Percentiles rank a stretch among this genome's conserved stretches.
Evolutionary conservation across 2,888 invertebrate genomes (phyloP).

Genomic region (Chirona hameri): DNA sequence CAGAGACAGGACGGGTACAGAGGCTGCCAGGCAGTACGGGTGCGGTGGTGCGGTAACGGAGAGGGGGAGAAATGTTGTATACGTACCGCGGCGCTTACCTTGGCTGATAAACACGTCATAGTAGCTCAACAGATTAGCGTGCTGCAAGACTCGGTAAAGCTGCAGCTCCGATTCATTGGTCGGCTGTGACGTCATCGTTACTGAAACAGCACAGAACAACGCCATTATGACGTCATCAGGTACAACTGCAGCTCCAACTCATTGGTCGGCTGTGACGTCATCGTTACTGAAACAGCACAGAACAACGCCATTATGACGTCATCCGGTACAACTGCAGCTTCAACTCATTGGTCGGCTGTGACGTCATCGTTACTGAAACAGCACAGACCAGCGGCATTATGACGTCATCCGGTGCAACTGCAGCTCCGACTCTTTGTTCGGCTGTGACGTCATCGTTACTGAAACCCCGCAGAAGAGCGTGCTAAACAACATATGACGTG

Average conservation of each 20-base stretch:
- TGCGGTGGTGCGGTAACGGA: no score
- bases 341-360: conserved; percentile 87
- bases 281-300: conserved; percentile 63
- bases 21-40: no score
- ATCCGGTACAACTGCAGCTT: conserved; percentile 83
- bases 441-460: conserved; percentile 88
- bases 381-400: no score
- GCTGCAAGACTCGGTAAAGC: conserved; percentile 90
- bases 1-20: no score
- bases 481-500: no score
- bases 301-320: no score
- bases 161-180: conserved; percentile 93
- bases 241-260: conserved; percentile 95
- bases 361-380: conserved; percentile 76
- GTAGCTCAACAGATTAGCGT: conserved; percentile 90
- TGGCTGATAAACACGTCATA: conserved; percentile 95
- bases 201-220: conserved; percentile 52
- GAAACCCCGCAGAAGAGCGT: conserved; percentile 41
- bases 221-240: conserved; percentile 42
- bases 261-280: conserved; percentile 85
- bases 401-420: conserved; percentile 66
- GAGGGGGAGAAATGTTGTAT: no score
- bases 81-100: conserved; percentile 57
- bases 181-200: conserved; percentile 84
- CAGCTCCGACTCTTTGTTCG: conserved; percentile 89